Base-by-base conservation (phyloP, 2,797 vertebrate species). In the Tokudaia tokunoshimensis region DNA sequence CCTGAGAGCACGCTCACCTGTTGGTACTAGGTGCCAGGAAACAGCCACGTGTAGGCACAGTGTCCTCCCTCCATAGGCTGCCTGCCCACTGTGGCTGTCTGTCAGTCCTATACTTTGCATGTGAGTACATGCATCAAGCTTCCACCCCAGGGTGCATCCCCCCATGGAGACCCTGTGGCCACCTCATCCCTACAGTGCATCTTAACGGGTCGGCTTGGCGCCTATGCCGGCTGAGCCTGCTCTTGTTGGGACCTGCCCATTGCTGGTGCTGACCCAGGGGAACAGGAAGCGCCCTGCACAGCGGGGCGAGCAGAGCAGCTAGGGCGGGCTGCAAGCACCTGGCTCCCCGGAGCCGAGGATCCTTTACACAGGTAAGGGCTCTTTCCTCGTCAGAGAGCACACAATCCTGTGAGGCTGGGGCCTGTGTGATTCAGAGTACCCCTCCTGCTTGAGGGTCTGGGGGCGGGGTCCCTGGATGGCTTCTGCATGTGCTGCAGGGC, bases 211-310 rank as follows among this genome's bases (percentile, higher is more conserved):
- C 67, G 19, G 52, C 79, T 90, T 91, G 94, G 79, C 3, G 47
- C 79, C 89, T 8, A 76, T 95, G 96, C 37, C 76, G 92, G 31
- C 91, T 3, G 41, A 29, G 61, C 78, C 59, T 55, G 26, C 59
- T 96, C 97, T 84, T 97, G 97, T 97, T 67, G 65, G 89, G 96
- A 87, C 97, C 97, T 97, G 97, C 93, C 96, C 94, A 3, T 19
- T 22, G 63, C 57, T 0, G 83, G 80, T 26, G 93, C 96, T 97
- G 97, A 97, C 96, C 97, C 95, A 89, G 95, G 92, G 59, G 91
- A 96, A 74, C 94, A 96, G 96, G 96, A 97, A 97, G 92, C 65
- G 63, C 90, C 90, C 65, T 14, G 31, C 94, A 90, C 85, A 7
- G 78, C 90, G 91, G 84, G 91, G 15, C 26, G 57, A 59, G 89